Conservation (phyloP, 2,113 vertebrate species). For the Caloenas nicobarica region DNA sequence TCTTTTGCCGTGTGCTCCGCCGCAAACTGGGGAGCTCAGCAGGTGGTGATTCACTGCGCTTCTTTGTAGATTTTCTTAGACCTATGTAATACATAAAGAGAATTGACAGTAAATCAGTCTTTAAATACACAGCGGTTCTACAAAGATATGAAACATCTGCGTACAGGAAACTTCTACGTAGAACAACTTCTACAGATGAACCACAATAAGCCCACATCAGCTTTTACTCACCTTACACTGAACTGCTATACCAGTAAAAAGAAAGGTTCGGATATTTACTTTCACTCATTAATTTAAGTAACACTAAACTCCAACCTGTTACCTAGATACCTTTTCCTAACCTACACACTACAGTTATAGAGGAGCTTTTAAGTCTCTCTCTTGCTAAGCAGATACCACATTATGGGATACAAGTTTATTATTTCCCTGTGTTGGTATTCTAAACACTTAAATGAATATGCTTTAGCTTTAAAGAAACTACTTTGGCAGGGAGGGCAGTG, state of each 20-base stretch:
- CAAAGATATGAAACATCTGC: not conserved
- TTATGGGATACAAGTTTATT: not conserved
- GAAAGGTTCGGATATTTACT: not conserved
- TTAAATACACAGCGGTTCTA: not conserved
- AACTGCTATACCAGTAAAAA: not conserved
- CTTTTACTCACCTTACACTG: not conserved
- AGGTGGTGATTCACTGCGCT: constrained; percentile 99
- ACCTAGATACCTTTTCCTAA: not conserved
- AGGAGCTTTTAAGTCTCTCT: not conserved
- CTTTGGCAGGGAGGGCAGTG: fast-evolving
- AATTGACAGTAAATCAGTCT: not conserved
- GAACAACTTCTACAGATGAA: not conserved
- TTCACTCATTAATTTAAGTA: not conserved
- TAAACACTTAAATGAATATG: not conserved
- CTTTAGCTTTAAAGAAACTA: not conserved
- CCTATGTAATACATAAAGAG: constrained; percentile 66
- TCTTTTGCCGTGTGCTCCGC: constrained; percentile 99
- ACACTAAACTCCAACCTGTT: not conserved
- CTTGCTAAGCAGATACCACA: not conserved
- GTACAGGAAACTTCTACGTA: not conserved
- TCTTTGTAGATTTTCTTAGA: constrained; percentile 98
- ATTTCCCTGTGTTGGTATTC: not conserved
- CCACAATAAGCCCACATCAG: not conserved
- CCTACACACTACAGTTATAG: not conserved
- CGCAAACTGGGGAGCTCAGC: constrained; percentile 99